Evolutionary conservation across 2,797 vertebrate species (phyloP), one percentile per base, ranked within the genome.

Genomic region (Ispidina lecontei): DNA sequence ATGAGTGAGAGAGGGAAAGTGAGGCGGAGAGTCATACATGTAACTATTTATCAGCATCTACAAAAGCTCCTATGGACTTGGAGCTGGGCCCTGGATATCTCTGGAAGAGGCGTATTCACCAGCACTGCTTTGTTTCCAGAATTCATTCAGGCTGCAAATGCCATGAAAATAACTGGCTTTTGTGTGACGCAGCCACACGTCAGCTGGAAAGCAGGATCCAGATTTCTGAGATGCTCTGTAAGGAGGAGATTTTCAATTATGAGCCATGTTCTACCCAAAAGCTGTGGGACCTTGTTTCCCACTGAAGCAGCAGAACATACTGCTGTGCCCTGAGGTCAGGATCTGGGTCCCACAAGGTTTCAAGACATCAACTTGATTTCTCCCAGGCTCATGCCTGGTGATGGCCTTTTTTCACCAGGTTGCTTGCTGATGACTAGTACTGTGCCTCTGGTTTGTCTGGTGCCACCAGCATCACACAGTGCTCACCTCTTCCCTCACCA

Each of bases 81-180:
- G 87, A 93, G 59, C 64, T 59, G 69, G 43, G 87, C 69, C 79
- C 65, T 89, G 69, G 31, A 63, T 87, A 46, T 39, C 62, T 93
- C 79, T 93, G 76, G 31, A 75, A 93, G 62, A 89, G 79, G 70
- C 7, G 4, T 52, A 35, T 39, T 85, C 79, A 72, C 65, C 67
- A 74, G 46, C 62, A 19, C 47, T 75, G 56, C 67, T 91, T 92
- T 89, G 62, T 91, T 91, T 74, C 62, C 69, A 93, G 65, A 43
- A 71, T 74, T 72, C 75, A 80, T 80, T 87, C 84, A 62, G 59
- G 39, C 46, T 92, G 75, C 56, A 87, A 83, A 76, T 46, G 54
- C 62, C 19, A 9, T 77, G 62, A 69, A 92, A 91, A 93, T 33
- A 85, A 72, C 55, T 9, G 8, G 21, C 16, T 58, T 90, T 28